These are phyloP conservation scores for Megalonaias nervosa DNA, from an alignment of 1,140 invertebrate genomes.

Conservation along the genomic window DNA sequence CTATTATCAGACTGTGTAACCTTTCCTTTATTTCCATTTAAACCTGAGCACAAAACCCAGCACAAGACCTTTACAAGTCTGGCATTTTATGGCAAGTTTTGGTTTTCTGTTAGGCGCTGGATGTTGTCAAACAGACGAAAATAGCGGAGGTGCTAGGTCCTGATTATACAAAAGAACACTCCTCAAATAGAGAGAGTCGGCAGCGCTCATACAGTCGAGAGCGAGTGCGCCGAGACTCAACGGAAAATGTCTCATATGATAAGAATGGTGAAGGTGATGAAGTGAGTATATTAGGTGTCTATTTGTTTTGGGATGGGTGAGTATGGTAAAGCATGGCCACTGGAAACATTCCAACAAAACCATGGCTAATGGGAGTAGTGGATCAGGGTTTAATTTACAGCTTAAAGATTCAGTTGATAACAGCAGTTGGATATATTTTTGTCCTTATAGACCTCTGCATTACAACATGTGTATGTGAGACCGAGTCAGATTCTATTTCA, in stretches of 20 bases:
- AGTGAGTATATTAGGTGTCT: slow-evolving; percentile 72
- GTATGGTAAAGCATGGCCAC: slow-evolving; percentile 59
- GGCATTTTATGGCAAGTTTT: slow-evolving; percentile 47
- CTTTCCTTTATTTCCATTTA: background rate
- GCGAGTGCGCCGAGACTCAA: slow-evolving; percentile 77
- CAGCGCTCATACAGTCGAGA: slow-evolving; percentile 71
- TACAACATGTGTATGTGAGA: too few relatives aligned
- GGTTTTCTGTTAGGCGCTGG: slow-evolving; percentile 80
- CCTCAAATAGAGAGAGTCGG: slow-evolving; percentile 65
- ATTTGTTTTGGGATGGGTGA: slow-evolving; percentile 55
- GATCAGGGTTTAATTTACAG: too few relatives aligned
- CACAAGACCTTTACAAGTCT: background rate
- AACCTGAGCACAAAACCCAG: too few relatives aligned
- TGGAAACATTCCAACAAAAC: slow-evolving; percentile 45
- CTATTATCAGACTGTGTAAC: background rate
- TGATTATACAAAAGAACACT: slow-evolving; percentile 59
- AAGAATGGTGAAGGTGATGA: slow-evolving; percentile 73
- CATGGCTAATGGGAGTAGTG: background rate
- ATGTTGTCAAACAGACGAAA: slow-evolving; percentile 92
- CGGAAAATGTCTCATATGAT: slow-evolving; percentile 77
- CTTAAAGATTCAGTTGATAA: too few relatives aligned
- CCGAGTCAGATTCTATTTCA: too few relatives aligned
- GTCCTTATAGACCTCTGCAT: too few relatives aligned
- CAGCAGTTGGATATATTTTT: too few relatives aligned
- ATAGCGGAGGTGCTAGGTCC: slow-evolving; percentile 79